Percentiles rank a stretch among this genome's conserved stretches.
phyloP scores from a whole-genome alignment of 2,113 vertebrate species.

The Pongo pygmaeus region DNA sequence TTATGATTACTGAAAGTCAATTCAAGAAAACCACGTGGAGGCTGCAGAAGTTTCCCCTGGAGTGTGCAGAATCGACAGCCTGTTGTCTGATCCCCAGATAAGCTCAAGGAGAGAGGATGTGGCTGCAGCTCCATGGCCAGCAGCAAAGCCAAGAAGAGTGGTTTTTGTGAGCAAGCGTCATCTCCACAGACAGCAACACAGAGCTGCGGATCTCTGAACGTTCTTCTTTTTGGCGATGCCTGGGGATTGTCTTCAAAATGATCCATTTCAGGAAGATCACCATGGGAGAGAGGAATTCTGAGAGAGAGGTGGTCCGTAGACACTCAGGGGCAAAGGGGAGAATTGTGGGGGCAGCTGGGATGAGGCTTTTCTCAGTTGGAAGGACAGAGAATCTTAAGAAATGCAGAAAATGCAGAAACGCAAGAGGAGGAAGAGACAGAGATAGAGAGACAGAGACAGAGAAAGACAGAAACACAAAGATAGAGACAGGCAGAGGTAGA shows the following conservation, averaged over 20 bases:
- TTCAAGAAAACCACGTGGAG: background rate
- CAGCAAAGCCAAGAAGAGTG: background rate
- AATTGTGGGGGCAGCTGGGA: rapidly evolving
- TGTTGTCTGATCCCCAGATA: no score
- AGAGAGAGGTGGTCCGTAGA: background rate
- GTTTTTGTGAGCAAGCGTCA: rapidly evolving
- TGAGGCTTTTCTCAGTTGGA: background rate
- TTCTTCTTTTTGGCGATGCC: background rate
- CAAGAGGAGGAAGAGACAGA: no score
- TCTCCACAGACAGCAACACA: no score
- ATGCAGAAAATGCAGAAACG: background rate
- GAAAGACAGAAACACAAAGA: background rate
- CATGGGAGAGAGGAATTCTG: no score
- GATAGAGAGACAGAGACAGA: no score
- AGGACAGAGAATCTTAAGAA: rapidly evolving
- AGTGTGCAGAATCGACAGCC: background rate
- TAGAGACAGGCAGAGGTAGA: background rate
- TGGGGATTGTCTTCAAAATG: no score
- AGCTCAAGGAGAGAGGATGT: rapidly evolving
- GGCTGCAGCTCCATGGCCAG: rapidly evolving
- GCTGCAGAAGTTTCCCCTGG: rapidly evolving
- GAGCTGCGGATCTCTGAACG: background rate
- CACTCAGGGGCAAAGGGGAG: rapidly evolving
- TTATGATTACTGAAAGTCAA: background rate
- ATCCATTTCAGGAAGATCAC: background rate